Base-by-base conservation (phyloP, 2,113 vertebrate genomes). In the Zapornia atra region DNA sequence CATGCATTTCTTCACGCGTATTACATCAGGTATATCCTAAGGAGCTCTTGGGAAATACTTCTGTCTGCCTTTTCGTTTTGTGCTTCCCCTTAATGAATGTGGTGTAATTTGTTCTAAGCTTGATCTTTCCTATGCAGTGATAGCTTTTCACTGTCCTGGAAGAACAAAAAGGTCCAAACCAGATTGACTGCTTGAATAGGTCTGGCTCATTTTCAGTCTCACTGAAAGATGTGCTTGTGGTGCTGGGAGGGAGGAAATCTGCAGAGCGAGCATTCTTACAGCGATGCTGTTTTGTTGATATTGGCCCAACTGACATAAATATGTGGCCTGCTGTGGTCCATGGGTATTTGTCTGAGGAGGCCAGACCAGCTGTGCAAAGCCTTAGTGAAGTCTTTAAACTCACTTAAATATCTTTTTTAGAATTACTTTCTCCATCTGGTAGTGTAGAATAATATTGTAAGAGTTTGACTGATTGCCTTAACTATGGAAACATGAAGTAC, bases 351-450 rank as follows among this genome's bases (percentile, higher is more conserved):
- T 92, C 82, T 88, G 88, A 90, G 92, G 75, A 57, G 63, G 75
- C 96, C 76, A 86, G 38, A 68, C 12, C 64, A 88, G 42, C 85
- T 94, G 85, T 84, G 73, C 60, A 78, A 68, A 90, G 25, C 51
- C 18, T 82, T 18, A 60, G 24, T 66, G 42, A 77, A 85, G 60
- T 88, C 50, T 85, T 88, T 10, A 26, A 81, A 44, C 72, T 90
- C 16, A 40, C 38, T 84, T 91, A 54, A 77, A 88, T 92, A 68
- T 88, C 73, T 69, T 25, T 40, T 93, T 93, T 64, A 44, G 42
- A 82, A 38, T 51, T 85, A 72, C 87, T 95, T 83, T 96, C 31
- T 89, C 36, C 44, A 72, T 68, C 34, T 96, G 56, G 50, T 86
- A 51, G 56, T 64, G 63, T 60, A 77, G 70, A 75, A 91, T 65